Base-by-base conservation (phyloP, 2,113 vertebrate species). In the Hylia prasina region DNA sequence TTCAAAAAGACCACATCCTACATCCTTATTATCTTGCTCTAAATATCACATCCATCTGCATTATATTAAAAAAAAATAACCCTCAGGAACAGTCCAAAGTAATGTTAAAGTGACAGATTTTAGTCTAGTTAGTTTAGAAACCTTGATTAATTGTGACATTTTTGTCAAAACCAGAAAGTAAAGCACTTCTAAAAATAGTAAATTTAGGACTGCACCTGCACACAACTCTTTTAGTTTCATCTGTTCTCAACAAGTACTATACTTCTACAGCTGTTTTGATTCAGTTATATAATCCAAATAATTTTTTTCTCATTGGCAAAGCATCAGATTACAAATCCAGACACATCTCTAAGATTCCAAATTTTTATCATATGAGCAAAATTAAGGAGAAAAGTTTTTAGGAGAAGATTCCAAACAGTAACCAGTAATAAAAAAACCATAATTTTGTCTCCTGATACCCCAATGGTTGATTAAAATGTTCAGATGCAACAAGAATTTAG, bases 81-180 rank as follows among this genome's bases (percentile, higher is more conserved):
- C 27, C 48, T 56, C 45, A 80, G n/a, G 45, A 93, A 31, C 27
- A 93, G 70, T 90, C 30, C 40, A 91, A 94, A 78, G 81, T 47
- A 94, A 95, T 61, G 61, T 35, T 91, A 70, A 95, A 92, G 28
- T 94, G 79, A 44, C 40, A 92, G 40, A 82, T 78, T 96, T 97
- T 94, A 86, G 71, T 88, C 66, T 82, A 94, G 53, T 86, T 90
- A 64, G 91, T 79, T 89, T 50, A 80, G 87, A 94, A 87, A 58
- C 21, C 27, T 79, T 89, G n/a, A 90, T 70, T 94, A 97, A 92
- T 35, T 61, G 65, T 96, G 77, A 91, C 19, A 50, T 70, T 68
- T 94, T 58, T 40, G 18, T 70, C 76, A 96, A 95, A 94, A 68
- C 11, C 56, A 92, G 66, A 28, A 94, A 96, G 37, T 7, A n/a